Base-by-base conservation (phyloP, 2,888 invertebrate species). In the Microplitis deprimator region DNA sequence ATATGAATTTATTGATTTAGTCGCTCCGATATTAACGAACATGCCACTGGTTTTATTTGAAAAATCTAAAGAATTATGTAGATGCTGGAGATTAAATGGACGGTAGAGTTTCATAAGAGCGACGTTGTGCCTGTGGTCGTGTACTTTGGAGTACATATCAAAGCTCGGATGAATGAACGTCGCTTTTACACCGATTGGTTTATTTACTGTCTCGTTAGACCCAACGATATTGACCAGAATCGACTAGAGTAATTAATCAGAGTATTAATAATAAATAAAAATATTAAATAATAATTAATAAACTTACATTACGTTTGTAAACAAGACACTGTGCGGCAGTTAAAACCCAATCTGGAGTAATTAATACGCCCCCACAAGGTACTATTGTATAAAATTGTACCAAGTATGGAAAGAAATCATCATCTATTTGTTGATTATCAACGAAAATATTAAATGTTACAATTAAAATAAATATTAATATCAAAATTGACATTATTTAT, bases 271-370 rank as follows among this genome's bases (percentile, higher is more conserved):
- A 61, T 10, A 20, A 64, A 39, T 65, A 60, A 64, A 65, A 68
- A 70, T 16, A n/a, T 41, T 67, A 69, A 72, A 59, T 41, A 59
- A 65, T 78, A 68, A 38, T 67, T 75, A 62, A 70, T 67, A 17
- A 20, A 41, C 81, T 80, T 81, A 85, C 85, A 77, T 82, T 83
- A 81, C 85, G 79, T 68, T 85, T 82, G 74, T 81, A 79, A 71
- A 83, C 81, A 17, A 85, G 83, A 68, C 85, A 85, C 79, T 85
- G 84, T 6, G 85, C 85, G 7, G 85, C 83, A 1, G 85, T 85
- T 68, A 85, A 78, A 38, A 85, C 82, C 85, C 85, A 85, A 61
- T 85, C 85, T 20, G 83, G 80, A 13, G 83, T 82, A 60, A 85
- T 75, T 16, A 85, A 80, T 59, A 85, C 79, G 41, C 85, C 85